Conservation (phyloP, 2,888 invertebrate species). For the Chydorus sphaericus region DNA sequence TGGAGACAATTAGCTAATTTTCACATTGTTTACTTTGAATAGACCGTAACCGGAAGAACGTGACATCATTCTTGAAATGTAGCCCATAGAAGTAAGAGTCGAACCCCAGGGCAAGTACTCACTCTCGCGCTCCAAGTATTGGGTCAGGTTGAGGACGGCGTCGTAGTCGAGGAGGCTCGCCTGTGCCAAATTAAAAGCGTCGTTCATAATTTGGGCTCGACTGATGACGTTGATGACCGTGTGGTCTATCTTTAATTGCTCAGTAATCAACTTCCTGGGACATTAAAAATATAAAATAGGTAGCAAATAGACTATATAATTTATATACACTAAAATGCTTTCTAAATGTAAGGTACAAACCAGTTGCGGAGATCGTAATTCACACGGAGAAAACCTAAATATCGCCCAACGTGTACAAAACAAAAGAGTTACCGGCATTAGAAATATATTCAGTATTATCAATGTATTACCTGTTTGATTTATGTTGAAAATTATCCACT, state of each 20-base stretch:
- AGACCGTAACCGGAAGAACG: slow-evolving; percentile 50
- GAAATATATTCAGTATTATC: not conserved
- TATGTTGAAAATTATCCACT: slow-evolving; percentile 24
- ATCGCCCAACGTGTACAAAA: no score
- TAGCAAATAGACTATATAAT: no score
- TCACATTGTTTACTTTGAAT: slow-evolving; percentile 47
- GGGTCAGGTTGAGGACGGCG: slow-evolving; percentile 60
- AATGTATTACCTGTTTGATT: slow-evolving; percentile 21
- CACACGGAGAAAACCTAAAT: slow-evolving; percentile 1
- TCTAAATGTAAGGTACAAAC: no score
- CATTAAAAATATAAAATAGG: no score
- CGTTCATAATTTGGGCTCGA: slow-evolving; percentile 76
- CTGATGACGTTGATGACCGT: slow-evolving; percentile 57
- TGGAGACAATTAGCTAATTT: not conserved
- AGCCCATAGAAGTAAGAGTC: slow-evolving; percentile 57
- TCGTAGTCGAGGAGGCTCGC: slow-evolving; percentile 51
- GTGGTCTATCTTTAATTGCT: slow-evolving; percentile 44
- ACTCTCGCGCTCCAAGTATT: slow-evolving; percentile 58
- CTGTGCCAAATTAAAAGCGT: slow-evolving; percentile 63
- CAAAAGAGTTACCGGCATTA: no score
- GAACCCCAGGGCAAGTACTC: slow-evolving; percentile 81
- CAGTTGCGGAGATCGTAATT: slow-evolving; percentile 24
- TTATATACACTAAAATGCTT: no score
- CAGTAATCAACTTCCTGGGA: slow-evolving; percentile 50
- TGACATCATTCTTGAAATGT: slow-evolving; percentile 62